phyloP scores from a whole-genome alignment of 2,113 vertebrate genomes.

The Ailuropoda melanoleuca region DNA sequence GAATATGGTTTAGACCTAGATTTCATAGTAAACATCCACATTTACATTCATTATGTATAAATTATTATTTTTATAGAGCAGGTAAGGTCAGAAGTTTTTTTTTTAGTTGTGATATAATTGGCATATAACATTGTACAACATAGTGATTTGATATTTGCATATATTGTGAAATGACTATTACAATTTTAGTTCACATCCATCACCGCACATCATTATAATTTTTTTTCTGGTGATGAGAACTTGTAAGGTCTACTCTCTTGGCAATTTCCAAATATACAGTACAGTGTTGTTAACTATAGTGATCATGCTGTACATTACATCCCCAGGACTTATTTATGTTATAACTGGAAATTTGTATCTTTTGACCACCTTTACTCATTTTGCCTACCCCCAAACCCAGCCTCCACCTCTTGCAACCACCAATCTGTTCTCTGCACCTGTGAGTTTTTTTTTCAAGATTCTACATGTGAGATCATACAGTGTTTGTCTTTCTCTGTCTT shows the following conservation, averaged over 20 bases:
- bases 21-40: neutral
- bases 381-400: neutral
- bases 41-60: neutral
- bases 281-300: neutral
- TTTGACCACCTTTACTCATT: neutral
- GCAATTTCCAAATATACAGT: neutral
- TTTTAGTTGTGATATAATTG: neutral
- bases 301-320: neutral
- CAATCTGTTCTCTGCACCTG: neutral
- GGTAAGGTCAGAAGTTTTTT: neutral
- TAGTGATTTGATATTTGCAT: neutral
- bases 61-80: neutral
- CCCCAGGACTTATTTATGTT: neutral
- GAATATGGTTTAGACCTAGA: neutral
- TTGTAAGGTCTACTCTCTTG: neutral
- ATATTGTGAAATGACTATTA: neutral
- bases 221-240: neutral
- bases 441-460: neutral
- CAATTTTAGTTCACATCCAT: neutral
- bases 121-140: neutral
- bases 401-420: neutral
- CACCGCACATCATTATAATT: neutral
- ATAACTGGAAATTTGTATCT: neutral
- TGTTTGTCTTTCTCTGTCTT: neutral
- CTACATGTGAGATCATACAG: neutral